A percentile compares a stretch with the other conserved stretches of the same genome.
phyloP scores from a whole-genome alignment of 1,140 invertebrate species.

The Neotoxoptera formosana region DNA sequence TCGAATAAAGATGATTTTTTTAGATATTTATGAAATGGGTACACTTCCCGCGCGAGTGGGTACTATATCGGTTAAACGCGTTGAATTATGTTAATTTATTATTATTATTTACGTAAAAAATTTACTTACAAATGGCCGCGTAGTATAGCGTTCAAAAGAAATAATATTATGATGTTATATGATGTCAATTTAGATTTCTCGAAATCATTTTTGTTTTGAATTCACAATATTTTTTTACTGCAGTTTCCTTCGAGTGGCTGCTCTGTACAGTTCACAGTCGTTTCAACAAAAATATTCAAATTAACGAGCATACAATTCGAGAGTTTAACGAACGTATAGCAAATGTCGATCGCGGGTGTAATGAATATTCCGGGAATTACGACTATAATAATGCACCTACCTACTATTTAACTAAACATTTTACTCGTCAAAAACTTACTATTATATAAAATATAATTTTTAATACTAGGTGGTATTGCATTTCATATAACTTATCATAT shows the following conservation, averaged over 20 bases:
- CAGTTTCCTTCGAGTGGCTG: neutral
- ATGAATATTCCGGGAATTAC: neutral
- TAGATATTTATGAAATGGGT: neutral
- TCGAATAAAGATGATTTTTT: neutral
- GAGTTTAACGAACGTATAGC: neutral
- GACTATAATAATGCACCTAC: neutral
- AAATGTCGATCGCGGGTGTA: neutral
- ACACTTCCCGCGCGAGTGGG: neutral
- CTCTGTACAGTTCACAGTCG: neutral
- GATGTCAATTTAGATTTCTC: neutral
- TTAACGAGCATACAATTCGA: neutral
- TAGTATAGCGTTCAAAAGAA: neutral
- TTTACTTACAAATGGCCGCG: neutral
- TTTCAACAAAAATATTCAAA: neutral
- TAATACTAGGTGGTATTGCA: too few relatives aligned
- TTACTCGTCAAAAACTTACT: neutral
- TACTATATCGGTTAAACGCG: neutral
- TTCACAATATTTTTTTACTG: neutral
- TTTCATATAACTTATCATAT: too few relatives aligned
- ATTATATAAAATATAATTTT: neutral
- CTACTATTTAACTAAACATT: too few relatives aligned
- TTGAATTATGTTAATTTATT: conserved; percentile 5
- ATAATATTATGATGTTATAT: neutral
- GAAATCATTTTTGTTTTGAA: neutral
- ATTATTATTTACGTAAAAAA: neutral